Evolutionary conservation across 23 tunicate species (phyloP).

Genomic region (Trididemnum nubilum): DNA sequence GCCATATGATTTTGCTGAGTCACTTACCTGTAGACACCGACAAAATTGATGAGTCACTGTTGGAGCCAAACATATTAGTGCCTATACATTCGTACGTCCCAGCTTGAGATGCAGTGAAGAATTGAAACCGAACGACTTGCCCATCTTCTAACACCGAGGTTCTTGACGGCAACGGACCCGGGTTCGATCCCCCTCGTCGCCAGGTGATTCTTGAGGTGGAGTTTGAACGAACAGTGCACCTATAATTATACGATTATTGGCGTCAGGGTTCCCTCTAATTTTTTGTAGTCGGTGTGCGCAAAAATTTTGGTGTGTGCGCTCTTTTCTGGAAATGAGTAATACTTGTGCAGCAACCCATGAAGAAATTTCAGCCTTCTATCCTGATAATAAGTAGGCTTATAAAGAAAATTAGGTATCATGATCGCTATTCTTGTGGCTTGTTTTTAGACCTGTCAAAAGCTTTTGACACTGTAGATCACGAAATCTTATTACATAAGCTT

Average conservation of each 20-base stretch:
- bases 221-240: neutral
- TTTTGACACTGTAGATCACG: too few relatives aligned
- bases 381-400: too few relatives aligned
- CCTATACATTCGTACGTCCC: constrained; percentile 77
- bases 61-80: constrained; percentile 48
- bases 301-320: constrained; percentile 25
- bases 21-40: constrained; percentile 49
- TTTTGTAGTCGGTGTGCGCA: too few relatives aligned
- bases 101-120: constrained; percentile 37
- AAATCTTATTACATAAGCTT: too few relatives aligned
- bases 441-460: too few relatives aligned
- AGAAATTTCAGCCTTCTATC: too few relatives aligned
- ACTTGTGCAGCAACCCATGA: too few relatives aligned
- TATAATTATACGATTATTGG: constrained; percentile 10
- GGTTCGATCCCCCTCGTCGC: constrained; percentile 7
- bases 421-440: too few relatives aligned
- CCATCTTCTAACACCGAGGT: constrained; percentile 21
- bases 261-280: constrained; percentile 30
- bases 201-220: neutral
- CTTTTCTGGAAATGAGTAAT: too few relatives aligned
- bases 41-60: constrained; percentile 41
- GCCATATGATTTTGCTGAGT: too few relatives aligned
- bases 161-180: constrained; percentile 20
- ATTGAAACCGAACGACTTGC: constrained; percentile 23
- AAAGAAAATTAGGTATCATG: too few relatives aligned